These are phyloP conservation scores for Falco cherrug DNA, from an alignment of 2,797 vertebrate species.

Conservation along the genomic window DNA sequence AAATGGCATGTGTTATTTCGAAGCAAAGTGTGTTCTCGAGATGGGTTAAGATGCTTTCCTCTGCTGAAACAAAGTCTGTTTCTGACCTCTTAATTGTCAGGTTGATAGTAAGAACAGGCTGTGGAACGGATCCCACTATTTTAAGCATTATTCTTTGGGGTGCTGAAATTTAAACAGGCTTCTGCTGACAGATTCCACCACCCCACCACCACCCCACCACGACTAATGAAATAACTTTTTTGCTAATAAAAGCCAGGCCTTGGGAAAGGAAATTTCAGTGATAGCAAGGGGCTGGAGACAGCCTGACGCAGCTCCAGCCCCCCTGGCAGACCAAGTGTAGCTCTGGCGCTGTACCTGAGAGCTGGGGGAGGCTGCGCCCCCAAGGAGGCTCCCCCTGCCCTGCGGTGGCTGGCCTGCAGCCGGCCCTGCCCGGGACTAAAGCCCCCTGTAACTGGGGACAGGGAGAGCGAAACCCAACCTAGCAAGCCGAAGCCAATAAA, in stretches of 20 bases:
- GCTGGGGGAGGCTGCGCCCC: neutral
- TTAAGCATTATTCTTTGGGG: conserved; percentile 56
- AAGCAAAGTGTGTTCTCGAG: neutral
- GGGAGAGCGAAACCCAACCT: neutral
- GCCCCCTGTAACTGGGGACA: fast-evolving
- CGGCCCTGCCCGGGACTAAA: fast-evolving
- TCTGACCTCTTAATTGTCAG: conserved; percentile 46
- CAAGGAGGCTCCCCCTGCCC: neutral
- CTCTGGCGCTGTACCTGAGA: fast-evolving
- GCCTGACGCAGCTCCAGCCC: neutral
- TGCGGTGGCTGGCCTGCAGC: neutral
- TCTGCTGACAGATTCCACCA: conserved; percentile 46
- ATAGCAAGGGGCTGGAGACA: neutral
- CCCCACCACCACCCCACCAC: neutral
- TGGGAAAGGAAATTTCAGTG: neutral
- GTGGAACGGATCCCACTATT: neutral
- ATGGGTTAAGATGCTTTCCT: neutral
- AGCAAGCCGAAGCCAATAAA: neutral
- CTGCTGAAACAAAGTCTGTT: neutral
- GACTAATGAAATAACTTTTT: conserved; percentile 39
- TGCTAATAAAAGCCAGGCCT: conserved; percentile 58
- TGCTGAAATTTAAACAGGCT: conserved; percentile 61
- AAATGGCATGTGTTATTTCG: neutral
- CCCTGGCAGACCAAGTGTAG: fast-evolving
- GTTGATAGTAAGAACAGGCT: conserved; percentile 34